Percentiles rank a stretch among this genome's conserved stretches.
Evolutionary conservation across 2,797 vertebrate genomes (phyloP).

Genomic region (Sebastes paucispinis): DNA sequence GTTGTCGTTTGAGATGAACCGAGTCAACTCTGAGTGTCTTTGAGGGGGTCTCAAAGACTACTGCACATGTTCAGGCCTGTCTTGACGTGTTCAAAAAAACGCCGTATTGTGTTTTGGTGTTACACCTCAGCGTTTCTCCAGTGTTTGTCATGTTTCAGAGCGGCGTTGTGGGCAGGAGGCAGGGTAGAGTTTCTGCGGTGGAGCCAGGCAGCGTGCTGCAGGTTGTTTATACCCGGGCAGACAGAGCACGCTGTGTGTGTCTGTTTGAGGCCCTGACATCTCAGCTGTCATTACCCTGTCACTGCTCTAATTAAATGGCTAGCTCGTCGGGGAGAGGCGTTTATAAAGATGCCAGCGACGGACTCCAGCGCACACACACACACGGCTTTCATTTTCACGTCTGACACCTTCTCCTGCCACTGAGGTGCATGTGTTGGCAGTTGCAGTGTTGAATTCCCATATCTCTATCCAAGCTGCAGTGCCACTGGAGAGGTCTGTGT

Average conservation of each 20-base stretch:
- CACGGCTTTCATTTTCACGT: slow-evolving; percentile 66
- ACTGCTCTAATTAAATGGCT: slow-evolving; percentile 79
- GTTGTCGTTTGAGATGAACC: slow-evolving; percentile 36
- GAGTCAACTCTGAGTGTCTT: slow-evolving; percentile 13
- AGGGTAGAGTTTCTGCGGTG: slow-evolving; percentile 66
- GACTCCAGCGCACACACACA: slow-evolving; percentile 27
- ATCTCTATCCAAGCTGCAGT: slow-evolving; percentile 51
- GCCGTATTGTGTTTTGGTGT: slow-evolving; percentile 42
- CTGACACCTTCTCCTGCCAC: slow-evolving; percentile 67
- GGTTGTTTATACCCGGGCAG: slow-evolving; percentile 69
- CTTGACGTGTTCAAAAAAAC: slow-evolving; percentile 42
- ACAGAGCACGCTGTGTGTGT: slow-evolving; percentile 74
- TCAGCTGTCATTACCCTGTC: slow-evolving; percentile 81
- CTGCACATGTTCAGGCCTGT: slow-evolving; percentile 51
- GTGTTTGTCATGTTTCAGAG: slow-evolving; percentile 58
- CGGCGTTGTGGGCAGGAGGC: slow-evolving; percentile 29
- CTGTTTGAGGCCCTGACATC: slow-evolving; percentile 67
- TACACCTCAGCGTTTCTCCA: slow-evolving; percentile 48
- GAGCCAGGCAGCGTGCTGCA: slow-evolving; percentile 59
- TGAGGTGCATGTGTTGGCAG: slow-evolving; percentile 70
- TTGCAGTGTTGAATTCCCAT: slow-evolving; percentile 61
- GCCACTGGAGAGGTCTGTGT: slow-evolving; percentile 43
- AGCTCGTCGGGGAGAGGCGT: slow-evolving; percentile 60
- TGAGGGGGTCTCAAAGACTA: slow-evolving; percentile 3
- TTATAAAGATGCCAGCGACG: slow-evolving; percentile 73